Percentiles rank a stretch among this genome's conserved stretches.
Conservation (phyloP, 2,888 invertebrate species). For the Zhengitettix transpicula region DNA sequence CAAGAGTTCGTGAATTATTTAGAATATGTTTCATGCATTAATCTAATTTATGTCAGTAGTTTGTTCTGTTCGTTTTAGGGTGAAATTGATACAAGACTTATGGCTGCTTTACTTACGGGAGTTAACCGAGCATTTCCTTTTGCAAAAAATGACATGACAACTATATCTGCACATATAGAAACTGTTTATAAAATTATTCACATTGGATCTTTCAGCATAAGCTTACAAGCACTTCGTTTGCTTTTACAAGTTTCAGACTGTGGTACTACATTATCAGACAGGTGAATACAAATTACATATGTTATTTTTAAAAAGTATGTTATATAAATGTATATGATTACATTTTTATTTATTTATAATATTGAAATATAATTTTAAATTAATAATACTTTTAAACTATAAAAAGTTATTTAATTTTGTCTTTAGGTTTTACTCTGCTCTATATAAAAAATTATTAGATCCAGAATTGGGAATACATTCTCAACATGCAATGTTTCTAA, state of each 20-base stretch:
- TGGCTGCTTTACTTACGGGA: conserved; percentile 67
- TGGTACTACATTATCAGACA: conserved; percentile 32
- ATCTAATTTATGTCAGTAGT: conserved; percentile 7
- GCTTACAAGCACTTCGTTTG: conserved; percentile 39
- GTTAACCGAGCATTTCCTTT: conserved; percentile 74
- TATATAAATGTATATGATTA: neutral
- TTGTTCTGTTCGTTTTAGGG: conserved; percentile 27
- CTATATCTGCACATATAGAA: conserved; percentile 45
- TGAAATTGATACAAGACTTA: conserved; percentile 66
- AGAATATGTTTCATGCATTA: neutral
- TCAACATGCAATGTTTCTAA: conserved; percentile 64
- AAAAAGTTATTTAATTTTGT: neutral
- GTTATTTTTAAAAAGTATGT: neutral
- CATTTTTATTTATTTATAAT: too few species aligned
- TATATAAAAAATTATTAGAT: conserved; percentile 76
- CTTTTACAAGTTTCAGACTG: conserved; percentile 45
- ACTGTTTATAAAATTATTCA: conserved; percentile 71
- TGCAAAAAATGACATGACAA: conserved; percentile 42
- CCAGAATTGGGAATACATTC: conserved; percentile 49
- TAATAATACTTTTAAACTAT: too few species aligned
- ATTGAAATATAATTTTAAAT: too few species aligned
- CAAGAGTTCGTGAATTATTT: too few species aligned
- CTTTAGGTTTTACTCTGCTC: conserved; percentile 64
- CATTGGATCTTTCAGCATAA: conserved; percentile 53
- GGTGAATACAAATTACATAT: conserved; percentile 26